Conservation (phyloP, 1,140 invertebrate genomes). For the Anastrepha ludens region DNA sequence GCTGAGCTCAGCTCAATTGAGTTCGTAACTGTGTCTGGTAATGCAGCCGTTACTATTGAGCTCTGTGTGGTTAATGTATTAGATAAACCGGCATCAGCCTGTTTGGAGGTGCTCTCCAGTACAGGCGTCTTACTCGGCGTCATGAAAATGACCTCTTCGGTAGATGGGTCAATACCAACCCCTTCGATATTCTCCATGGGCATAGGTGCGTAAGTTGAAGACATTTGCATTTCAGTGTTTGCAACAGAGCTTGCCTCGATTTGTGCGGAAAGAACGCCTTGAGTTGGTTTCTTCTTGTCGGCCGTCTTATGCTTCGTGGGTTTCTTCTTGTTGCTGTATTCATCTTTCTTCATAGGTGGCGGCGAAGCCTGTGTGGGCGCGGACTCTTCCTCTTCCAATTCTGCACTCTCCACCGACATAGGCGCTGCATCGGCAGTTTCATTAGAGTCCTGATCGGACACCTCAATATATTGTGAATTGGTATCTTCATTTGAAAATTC, state of each 20-base stretch:
- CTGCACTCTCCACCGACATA: slow-evolving; percentile 5
- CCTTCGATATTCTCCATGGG: slow-evolving; percentile 65
- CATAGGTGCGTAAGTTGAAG: slow-evolving; percentile 70
- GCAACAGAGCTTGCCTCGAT: slow-evolving; percentile 68
- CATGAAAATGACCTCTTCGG: slow-evolving; percentile 70
- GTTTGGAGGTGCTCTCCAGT: slow-evolving; percentile 64
- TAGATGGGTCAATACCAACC: slow-evolving; percentile 66
- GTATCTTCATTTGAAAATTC: slow-evolving; percentile 70
- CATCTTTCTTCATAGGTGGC: slow-evolving; percentile 51
- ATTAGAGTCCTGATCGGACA: slow-evolving; percentile 69
- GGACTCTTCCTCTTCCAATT: slow-evolving; percentile 25
- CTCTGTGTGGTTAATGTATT: slow-evolving; percentile 48
- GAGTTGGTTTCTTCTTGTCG: slow-evolving; percentile 59
- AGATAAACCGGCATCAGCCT: slow-evolving; percentile 59
- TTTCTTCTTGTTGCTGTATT: slow-evolving; percentile 63
- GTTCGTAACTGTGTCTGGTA: background rate
- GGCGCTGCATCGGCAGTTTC: slow-evolving; percentile 23
- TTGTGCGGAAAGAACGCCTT: slow-evolving; percentile 62
- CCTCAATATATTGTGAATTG: slow-evolving; percentile 71
- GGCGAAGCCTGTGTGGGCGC: background rate
- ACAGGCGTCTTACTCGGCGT: slow-evolving; percentile 72
- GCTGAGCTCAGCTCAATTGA: background rate
- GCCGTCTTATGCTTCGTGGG: slow-evolving; percentile 61
- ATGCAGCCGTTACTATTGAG: slow-evolving; percentile 8
- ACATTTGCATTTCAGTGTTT: slow-evolving; percentile 66